Evolutionary conservation across 1,140 invertebrate genomes (phyloP), one percentile per base, ranked within the genome.

Genomic region (Battus philenor): DNA sequence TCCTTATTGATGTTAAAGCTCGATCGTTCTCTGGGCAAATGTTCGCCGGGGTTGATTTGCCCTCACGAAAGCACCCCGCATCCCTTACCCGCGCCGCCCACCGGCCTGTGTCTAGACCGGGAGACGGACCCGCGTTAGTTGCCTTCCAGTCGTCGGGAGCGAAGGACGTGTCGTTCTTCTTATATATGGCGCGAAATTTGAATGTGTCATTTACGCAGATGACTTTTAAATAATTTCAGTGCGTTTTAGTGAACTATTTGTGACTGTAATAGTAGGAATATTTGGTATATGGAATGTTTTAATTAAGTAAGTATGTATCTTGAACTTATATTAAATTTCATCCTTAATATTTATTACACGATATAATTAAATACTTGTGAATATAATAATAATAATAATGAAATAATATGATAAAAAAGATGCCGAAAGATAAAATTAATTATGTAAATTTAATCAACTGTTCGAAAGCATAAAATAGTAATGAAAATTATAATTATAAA

Each of bases 11-110:
- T 61, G 62, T 59, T 63, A 59, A 51, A 59, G 54, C 59, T 65
- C 55, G 61, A 54, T 54, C 60, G 52, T 58, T 60, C 59, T 63
- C 60, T 69, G 62, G 60, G 59, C 41, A 64, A 75, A 65, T 54
- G 53, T 51, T 66, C 54, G 49, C 55, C 54, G 62, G 73, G 75
- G 75, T 75, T 78, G 66, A 54, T 73, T 74, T 59, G 50, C 66
- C 66, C 64, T 55, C 45, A 43, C 43, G 31, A 27, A 36, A 50
- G 41, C 29, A 36, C 44, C 50, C 56, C 51, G 5, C 24, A 27
- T 4, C 52, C 30, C 34, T 43, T 43, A 54, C 41, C 32, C 47
- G 17, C 36, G 46, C 31, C 44, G 10, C 58, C 48, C 50, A 54
- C 47, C 53, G 51, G 50, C 61, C 59, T 47, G 58, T 60, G 74